A percentile compares a stretch with the other conserved stretches of the same genome.
Evolutionary conservation across 1,140 invertebrate genomes (phyloP).

Genomic region (Uloborus diversus): DNA sequence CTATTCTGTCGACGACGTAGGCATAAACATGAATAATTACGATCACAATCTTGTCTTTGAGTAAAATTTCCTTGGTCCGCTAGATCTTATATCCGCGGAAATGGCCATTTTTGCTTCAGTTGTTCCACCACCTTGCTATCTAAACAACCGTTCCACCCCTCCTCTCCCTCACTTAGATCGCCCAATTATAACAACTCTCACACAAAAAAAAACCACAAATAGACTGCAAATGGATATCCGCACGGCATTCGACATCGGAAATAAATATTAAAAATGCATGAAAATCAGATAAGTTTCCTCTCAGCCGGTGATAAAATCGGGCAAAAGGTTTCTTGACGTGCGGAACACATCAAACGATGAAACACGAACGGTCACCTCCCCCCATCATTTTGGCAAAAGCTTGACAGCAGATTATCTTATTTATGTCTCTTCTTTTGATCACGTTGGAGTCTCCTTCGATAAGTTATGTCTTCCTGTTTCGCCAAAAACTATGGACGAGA

Average conservation of each 20-base stretch:
- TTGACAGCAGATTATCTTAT: conserved; percentile 55
- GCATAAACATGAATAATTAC: too few species aligned
- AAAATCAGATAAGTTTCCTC: conserved; percentile 34
- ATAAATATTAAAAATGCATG: conserved; percentile 3
- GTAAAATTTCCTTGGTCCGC: too few species aligned
- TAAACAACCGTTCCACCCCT: too few species aligned
- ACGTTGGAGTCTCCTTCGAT: conserved; percentile 42
- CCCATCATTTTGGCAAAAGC: conserved; percentile 12
- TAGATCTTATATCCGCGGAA: too few species aligned
- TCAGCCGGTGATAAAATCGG: conserved; percentile 2
- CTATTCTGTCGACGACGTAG: too few species aligned
- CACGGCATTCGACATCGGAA: too few species aligned
- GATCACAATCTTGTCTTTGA: too few species aligned
- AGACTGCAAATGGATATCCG: too few species aligned
- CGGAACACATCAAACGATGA: conserved; percentile 50
- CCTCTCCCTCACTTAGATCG: too few species aligned
- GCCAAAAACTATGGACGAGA: neutral
- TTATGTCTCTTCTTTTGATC: conserved; percentile 50
- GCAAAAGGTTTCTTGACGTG: conserved; percentile 29
- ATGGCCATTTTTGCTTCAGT: too few species aligned
- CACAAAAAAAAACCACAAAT: neutral
- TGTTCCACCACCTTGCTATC: too few species aligned
- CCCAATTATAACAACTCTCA: too few species aligned
- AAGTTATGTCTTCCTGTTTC: conserved; percentile 53
- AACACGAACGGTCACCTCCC: conserved; percentile 5